Base-by-base conservation (phyloP, 2,888 invertebrate species). In the Amblyjoppa proteus region DNA sequence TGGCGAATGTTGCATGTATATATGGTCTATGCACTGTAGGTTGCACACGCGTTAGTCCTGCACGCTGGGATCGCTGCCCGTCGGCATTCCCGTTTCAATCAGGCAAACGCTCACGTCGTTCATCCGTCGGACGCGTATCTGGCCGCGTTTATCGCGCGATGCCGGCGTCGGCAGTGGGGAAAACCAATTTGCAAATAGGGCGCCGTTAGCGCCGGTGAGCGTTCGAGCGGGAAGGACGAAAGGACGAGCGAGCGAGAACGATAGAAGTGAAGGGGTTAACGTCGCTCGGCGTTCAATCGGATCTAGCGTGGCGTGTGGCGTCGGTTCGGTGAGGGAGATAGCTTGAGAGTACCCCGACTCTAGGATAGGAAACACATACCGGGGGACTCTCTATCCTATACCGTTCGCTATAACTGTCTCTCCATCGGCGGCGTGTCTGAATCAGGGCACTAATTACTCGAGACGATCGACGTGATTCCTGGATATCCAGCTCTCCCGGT, bases 131-230 rank as follows among this genome's bases (percentile, higher is more conserved):
- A 86, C 86, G 86, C 87, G 85, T 81, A 77, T 85, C 87, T 80
- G 79, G 73, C 79, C 80, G 84, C 91, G 90, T 91, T 92, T 91
- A 92, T 92, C 91, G 92, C 87, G 84, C 81, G 83, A 84, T 84
- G 77, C 74, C 77, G 84, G 80, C 76, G 61, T 58, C 80, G 75
- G 31, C 84, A 84, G 85, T 85, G 86, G 84, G 85, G 88, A 91
- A 92, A 93, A 93, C 91, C 93, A 93, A 93, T 93, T 93, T 93
- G 92, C 93, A 93, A 93, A 93, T 93, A 93, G 93, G 90, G 92
- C 89, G 66, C 88, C 83, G 87, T 87, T 83, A 83, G 76, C 73
- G 79, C 68, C 71, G 31, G 64, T 31, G 70, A 20, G 64, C 66
- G 80, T 41, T 45, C 68, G 79, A 68, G 73, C 88, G 87, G 81